Evolutionary conservation across 1,140 invertebrate species (phyloP).

Genomic region (Scaptomyza pallida): DNA sequence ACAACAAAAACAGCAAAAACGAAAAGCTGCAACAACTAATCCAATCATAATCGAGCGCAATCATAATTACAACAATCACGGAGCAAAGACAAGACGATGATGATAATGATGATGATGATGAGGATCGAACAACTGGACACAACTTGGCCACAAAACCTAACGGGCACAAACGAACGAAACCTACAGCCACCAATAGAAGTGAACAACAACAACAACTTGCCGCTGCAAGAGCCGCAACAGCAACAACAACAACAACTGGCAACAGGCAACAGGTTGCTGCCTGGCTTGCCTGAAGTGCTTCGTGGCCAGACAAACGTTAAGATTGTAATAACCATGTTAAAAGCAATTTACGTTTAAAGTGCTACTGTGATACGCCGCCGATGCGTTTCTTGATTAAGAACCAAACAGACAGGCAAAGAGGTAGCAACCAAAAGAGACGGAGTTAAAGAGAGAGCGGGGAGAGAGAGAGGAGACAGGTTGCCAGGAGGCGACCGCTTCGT

Average conservation of each 20-base stretch:
- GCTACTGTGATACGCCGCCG: slow-evolving; percentile 81
- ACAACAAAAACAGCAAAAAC: slow-evolving; percentile 11
- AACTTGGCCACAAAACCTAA: slow-evolving; percentile 23
- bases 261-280: slow-evolving; percentile 19
- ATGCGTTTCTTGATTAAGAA: slow-evolving; percentile 82
- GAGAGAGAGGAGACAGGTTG: slow-evolving; percentile 13
- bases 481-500: slow-evolving; percentile 28
- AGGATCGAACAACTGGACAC: slow-evolving; percentile 21
- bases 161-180: slow-evolving; percentile 37
- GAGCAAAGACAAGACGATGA: slow-evolving; percentile 14
- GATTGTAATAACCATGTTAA: slow-evolving; percentile 83
- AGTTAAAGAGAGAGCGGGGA: slow-evolving; percentile 1
- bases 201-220: slow-evolving; percentile 39
- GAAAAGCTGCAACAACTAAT: slow-evolving; percentile 70
- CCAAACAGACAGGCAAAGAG: slow-evolving; percentile 28
- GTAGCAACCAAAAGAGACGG: neutral
- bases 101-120: neutral
- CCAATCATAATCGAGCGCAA: slow-evolving; percentile 75
- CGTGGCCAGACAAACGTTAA: slow-evolving; percentile 80
- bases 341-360: slow-evolving; percentile 83
- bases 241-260: slow-evolving; percentile 46
- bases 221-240: too few species aligned
- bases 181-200: slow-evolving; percentile 30
- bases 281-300: slow-evolving; percentile 66
- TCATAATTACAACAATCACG: slow-evolving; percentile 79